Evolutionary conservation across 1,140 invertebrate genomes (phyloP), one percentile per base, ranked within the genome.

Genomic region (Melanaphis sacchari): DNA sequence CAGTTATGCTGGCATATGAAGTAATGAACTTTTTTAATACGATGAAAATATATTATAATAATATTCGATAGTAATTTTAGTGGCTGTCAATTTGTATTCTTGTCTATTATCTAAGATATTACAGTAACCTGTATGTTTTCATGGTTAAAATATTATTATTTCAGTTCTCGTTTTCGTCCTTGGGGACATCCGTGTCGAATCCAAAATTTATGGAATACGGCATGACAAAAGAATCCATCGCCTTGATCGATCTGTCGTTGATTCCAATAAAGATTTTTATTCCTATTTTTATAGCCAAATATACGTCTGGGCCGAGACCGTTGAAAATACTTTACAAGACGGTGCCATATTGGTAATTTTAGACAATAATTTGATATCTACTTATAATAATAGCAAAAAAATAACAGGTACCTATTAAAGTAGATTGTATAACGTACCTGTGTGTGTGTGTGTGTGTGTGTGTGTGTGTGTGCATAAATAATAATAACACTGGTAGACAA

Each of bases 171-270:
- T 90, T 90, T 90, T 90, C 89, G 24, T 90, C 89, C 11, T n/a
- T 66, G 89, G 89, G 89, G 66, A 41, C 89, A 4, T 41, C 97
- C 49, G 98, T 99, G 0, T 99, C 99, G 31, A 97, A 97, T 43
- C 96, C 99, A 90, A 99, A 99, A 96, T 95, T 99, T 40, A 97
- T 99, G 21, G 99, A 99, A 95, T 97, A 97, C 87, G 99, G 99
- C 43, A 97, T 99, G 84, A 98, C 98, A 1, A 99, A 99, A 95
- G 99, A 99, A 95, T 97, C 98, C 94, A 95, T 99, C 88, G 99
- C 99, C 0, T 95, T 99, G 66, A 96, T 99, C 94, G 97, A 98
- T 22, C 97, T 99, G 31, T 98, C 99, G 7, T 96, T 99, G 95
- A 97, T 99, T 82, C 99, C 99, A 15, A 95, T 99, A 54, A 99